Percentiles rank a stretch among this genome's conserved stretches.
These are phyloP conservation scores for Turnix velox DNA, from an alignment of 2,113 vertebrate genomes.

Conservation along the genomic window DNA sequence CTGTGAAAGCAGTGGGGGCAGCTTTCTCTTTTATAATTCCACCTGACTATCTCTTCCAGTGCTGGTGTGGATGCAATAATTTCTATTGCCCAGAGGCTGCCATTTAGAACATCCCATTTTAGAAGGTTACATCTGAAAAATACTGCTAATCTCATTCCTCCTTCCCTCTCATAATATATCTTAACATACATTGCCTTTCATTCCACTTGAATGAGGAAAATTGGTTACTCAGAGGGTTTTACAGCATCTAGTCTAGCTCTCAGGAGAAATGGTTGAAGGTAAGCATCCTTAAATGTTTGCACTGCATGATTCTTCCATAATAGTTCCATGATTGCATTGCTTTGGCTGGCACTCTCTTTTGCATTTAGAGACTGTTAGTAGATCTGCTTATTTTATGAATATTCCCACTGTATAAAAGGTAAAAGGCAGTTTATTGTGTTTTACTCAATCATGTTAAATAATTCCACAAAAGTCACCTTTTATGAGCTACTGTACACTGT, in stretches of 20 bases:
- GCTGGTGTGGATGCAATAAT: neutral
- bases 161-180: neutral
- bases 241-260: neutral
- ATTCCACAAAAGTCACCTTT: neutral
- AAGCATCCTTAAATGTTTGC: neutral
- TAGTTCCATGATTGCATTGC: neutral
- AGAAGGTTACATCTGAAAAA: neutral
- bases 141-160: neutral
- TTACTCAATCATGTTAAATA: neutral
- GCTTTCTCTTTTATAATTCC: neutral
- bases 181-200: neutral
- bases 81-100: neutral
- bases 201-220: neutral
- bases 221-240: neutral
- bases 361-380: neutral
- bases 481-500: neutral
- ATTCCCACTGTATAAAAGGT: neutral
- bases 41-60: neutral
- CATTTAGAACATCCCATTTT: neutral
- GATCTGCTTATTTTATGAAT: neutral
- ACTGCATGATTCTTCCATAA: neutral
- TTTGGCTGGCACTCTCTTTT: neutral
- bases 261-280: neutral
- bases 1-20: neutral
- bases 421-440: neutral